These are phyloP conservation scores for Dufourea novaeangliae DNA, from an alignment of 1,140 invertebrate genomes.

Conservation along the genomic window DNA sequence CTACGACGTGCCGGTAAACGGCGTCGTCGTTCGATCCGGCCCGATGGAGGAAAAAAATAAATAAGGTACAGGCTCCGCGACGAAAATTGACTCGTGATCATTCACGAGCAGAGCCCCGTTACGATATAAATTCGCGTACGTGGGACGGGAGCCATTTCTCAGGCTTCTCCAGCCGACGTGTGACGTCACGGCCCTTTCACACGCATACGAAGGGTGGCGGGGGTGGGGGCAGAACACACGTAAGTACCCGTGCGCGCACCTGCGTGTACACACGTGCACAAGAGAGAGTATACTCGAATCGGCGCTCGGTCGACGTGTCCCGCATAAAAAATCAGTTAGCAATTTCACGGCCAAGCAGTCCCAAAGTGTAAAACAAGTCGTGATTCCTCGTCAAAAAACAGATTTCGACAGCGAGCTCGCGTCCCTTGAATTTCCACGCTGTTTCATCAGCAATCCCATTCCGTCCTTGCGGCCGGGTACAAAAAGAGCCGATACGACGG, in stretches of 20 bases:
- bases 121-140: constrained; percentile 3
- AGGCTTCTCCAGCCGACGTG: not conserved
- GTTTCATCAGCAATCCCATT: constrained; percentile 27
- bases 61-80: constrained; percentile 12
- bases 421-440: constrained; percentile 46
- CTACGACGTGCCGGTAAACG: constrained; percentile 15
- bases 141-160: constrained; percentile 18
- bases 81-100: constrained; percentile 17
- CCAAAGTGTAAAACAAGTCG: constrained; percentile 37
- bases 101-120: constrained; percentile 8
- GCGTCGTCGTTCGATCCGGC: not conserved
- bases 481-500: too few relatives aligned
- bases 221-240: not conserved
- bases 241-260: not conserved
- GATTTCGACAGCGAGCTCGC: constrained; percentile 37
- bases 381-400: constrained; percentile 52
- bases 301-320: constrained; percentile 42
- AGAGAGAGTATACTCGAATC: constrained; percentile 56
- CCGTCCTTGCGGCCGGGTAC: too few relatives aligned
- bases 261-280: not conserved
- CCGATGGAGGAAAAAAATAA: not conserved
- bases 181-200: constrained; percentile 27
- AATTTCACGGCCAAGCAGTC: constrained; percentile 53
- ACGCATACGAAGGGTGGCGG: not conserved
- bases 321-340: constrained; percentile 56